These are phyloP conservation scores for Solenodon paradoxus DNA, from an alignment of 2,113 vertebrate genomes.

Conservation along the genomic window DNA sequence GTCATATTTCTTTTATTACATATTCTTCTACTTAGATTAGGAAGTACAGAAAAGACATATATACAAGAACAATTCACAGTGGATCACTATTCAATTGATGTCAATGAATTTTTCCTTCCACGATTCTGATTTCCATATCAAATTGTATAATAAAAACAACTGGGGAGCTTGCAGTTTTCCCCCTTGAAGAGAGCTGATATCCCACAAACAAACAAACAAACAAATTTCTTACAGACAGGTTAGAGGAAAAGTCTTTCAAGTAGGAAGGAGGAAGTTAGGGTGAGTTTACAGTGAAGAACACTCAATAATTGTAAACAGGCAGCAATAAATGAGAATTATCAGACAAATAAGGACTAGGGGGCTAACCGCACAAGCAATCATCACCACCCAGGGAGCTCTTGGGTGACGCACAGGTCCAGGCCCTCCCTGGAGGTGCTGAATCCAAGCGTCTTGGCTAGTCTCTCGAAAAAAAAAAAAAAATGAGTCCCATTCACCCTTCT, in stretches of 20 bases:
- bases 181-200: background rate
- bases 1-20: background rate
- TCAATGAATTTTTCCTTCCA: background rate
- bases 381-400: background rate
- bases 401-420: background rate
- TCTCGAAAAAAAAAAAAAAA: background rate
- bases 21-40: background rate
- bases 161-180: background rate
- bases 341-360: background rate
- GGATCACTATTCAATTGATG: background rate
- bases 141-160: background rate
- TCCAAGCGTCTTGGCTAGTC: background rate
- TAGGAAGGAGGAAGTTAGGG: background rate
- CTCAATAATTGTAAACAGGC: background rate
- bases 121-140: background rate
- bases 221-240: background rate
- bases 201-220: background rate
- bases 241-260: background rate
- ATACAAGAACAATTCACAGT: background rate
- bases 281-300: background rate
- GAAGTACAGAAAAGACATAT: background rate
- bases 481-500: background rate
- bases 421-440: background rate
- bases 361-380: background rate
- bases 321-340: background rate